A percentile compares a stretch with the other conserved stretches of the same genome.
These are phyloP conservation scores for Cosmopolites sordidus DNA, from an alignment of 2,888 invertebrate species.

Conservation along the genomic window DNA sequence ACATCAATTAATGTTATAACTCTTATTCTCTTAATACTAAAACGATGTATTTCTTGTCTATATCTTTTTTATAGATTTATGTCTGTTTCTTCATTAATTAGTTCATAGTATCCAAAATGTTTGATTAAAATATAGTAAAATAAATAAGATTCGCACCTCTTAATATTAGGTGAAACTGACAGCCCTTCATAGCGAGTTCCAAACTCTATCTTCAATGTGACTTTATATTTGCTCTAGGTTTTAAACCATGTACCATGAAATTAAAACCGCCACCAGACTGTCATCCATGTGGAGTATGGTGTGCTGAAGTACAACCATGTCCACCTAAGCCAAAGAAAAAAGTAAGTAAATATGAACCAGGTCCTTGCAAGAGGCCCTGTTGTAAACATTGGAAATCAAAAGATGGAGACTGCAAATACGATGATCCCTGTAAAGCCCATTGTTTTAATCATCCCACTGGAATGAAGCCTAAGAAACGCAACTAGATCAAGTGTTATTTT, in stretches of 20 bases:
- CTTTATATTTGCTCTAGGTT: slow-evolving; percentile 38
- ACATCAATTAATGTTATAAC: background rate
- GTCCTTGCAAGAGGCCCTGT: slow-evolving; percentile 41
- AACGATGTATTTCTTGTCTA: no score
- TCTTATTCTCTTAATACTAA: no score
- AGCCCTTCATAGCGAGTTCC: no score
- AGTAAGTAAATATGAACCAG: slow-evolving; percentile 33
- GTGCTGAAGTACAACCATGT: slow-evolving; percentile 42
- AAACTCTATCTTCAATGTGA: no score
- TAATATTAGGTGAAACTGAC: no score
- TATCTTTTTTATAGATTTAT: no score
- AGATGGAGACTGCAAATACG: slow-evolving; percentile 42
- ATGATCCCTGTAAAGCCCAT: slow-evolving; percentile 44
- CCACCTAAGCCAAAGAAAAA: slow-evolving; percentile 40
- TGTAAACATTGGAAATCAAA: slow-evolving; percentile 45
- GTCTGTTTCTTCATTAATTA: no score
- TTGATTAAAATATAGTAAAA: no score
- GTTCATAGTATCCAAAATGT: no score
- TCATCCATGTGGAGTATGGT: slow-evolving; percentile 44
- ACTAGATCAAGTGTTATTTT: slow-evolving; percentile 6
- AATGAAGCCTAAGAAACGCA: slow-evolving; percentile 32
- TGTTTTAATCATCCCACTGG: slow-evolving; percentile 44
- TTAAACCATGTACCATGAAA: slow-evolving; percentile 44
- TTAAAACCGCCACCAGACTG: slow-evolving; percentile 40
- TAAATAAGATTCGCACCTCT: no score